phyloP scores from a whole-genome alignment of 1,140 invertebrate species.

The Hypsibius dujardini region DNA sequence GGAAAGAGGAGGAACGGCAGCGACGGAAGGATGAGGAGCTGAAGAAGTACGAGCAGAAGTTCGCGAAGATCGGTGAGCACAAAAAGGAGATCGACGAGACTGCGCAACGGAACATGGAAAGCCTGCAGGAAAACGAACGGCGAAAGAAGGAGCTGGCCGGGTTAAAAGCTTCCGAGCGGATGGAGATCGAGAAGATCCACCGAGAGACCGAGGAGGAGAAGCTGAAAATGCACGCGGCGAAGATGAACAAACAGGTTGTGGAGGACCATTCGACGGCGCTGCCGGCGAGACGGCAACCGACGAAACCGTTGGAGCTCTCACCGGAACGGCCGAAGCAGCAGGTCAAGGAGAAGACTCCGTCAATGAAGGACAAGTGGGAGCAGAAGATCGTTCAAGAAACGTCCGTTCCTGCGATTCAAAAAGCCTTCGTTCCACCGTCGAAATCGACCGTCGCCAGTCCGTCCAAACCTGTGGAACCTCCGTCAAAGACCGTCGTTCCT shows the following conservation, averaged over 20 bases:
- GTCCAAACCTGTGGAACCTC: no score
- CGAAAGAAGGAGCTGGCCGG: background rate
- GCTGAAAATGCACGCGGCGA: background rate
- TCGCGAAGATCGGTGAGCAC: background rate
- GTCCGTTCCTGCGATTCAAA: background rate
- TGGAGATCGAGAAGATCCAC: background rate
- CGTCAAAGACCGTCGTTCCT: no score
- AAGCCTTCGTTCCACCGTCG: background rate
- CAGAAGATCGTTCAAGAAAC: background rate
- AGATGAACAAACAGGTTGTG: background rate
- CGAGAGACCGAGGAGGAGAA: background rate
- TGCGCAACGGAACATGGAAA: background rate
- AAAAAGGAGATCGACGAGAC: background rate
- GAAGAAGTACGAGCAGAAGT: slow-evolving; percentile 1
- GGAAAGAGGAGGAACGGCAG: slow-evolving; percentile 1
- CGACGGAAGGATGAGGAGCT: slow-evolving; percentile 6
- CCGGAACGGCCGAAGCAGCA: background rate
- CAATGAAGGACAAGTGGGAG: slow-evolving; percentile 13
- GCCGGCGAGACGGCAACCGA: background rate
- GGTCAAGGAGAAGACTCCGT: background rate
- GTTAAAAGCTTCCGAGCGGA: background rate
- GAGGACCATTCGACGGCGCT: background rate
- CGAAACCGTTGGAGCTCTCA: background rate
- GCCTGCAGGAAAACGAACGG: slow-evolving; percentile 1
- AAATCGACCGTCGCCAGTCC: no score